Conservation (phyloP, 53 echinoderm and acorn worm genomes). For the Henricia sp. region DNA sequence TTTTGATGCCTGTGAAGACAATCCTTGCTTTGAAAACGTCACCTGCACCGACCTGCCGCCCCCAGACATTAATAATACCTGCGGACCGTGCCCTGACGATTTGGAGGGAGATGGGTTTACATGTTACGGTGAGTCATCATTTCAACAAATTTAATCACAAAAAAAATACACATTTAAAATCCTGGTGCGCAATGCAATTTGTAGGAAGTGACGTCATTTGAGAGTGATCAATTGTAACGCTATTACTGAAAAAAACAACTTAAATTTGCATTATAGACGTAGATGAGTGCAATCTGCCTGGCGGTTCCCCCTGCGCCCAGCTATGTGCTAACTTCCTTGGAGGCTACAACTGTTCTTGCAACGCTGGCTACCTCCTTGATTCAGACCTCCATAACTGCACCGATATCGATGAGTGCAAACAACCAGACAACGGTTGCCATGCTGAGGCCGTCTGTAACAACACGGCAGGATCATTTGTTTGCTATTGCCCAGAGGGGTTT, state of each 20-base stretch:
- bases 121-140: constrained; percentile 68
- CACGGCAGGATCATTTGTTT: constrained; percentile 55
- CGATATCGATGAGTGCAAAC: constrained; percentile 20
- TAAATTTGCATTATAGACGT: constrained; percentile 50
- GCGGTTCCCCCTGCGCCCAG: constrained; percentile 52
- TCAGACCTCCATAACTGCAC: constrained; percentile 1
- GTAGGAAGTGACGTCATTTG: no score
- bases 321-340: constrained; percentile 59
- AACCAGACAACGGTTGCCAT: constrained; percentile 42
- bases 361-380: constrained; percentile 23
- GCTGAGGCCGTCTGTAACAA: constrained; percentile 54
- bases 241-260: no score
- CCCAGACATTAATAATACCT: constrained; percentile 47
- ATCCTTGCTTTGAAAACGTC: constrained; percentile 79
- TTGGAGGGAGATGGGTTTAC: constrained; percentile 71
- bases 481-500: constrained; percentile 55
- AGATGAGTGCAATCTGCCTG: constrained; percentile 57
- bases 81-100: constrained; percentile 69
- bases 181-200: no score
- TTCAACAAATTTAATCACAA: neutral
- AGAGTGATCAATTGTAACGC: neutral
- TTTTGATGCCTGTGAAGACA: constrained; percentile 68
- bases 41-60: constrained; percentile 76
- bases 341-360: constrained; percentile 66
- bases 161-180: neutral